Base-by-base conservation (phyloP, 2,797 vertebrate species). In the Catamblyrhynchus diadema region DNA sequence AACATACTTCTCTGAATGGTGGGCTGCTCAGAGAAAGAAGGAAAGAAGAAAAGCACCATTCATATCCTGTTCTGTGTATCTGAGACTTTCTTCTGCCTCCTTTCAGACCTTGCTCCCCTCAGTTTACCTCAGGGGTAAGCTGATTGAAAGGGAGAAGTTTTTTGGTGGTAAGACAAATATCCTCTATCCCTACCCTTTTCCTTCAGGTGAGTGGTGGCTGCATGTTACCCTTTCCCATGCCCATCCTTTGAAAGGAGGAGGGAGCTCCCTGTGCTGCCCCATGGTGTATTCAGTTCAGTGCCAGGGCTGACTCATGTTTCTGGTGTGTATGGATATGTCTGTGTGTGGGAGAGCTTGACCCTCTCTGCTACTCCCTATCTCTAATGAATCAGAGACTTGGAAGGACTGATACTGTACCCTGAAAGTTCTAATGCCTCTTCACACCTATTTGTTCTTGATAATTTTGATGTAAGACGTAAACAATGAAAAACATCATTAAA, bases 211-310 rank as follows among this genome's bases (percentile, higher is more conserved):
- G 19, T 27, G 27, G 30, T 65, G 24, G 12, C 54, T 77, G 23
- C 0, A 0, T 3, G 2, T 73, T 73, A 32, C 25, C 23, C 21
- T 64, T 60, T 60, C 20, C 15, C 20, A 12, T 53, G 33, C 41
- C 42, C 17, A 6, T n/a, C 37, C 62, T 72, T 19, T 1, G 2
- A 62, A 59, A 82, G n/a, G 42, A 54, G 39, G 50, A 74, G 23
- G 23, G 70, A 39, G 18, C 3, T 71, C 14, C 4, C 14, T 6
- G 1, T 33, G 15, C 5, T 47, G n/a, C 69, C 21, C 53, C 2
- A 2, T 39, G 37, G 22, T 25, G 16, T 19, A 4, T 37, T 65
- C 21, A 15, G 28, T 44, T 66, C 32, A 25, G 3, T 5, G 8
- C 16, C 53, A 61, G 42, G 54, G 35, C 17, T 24, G 10, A 28